phyloP scores from a whole-genome alignment of 2,113 vertebrate species.

The Syngnathus typhle region DNA sequence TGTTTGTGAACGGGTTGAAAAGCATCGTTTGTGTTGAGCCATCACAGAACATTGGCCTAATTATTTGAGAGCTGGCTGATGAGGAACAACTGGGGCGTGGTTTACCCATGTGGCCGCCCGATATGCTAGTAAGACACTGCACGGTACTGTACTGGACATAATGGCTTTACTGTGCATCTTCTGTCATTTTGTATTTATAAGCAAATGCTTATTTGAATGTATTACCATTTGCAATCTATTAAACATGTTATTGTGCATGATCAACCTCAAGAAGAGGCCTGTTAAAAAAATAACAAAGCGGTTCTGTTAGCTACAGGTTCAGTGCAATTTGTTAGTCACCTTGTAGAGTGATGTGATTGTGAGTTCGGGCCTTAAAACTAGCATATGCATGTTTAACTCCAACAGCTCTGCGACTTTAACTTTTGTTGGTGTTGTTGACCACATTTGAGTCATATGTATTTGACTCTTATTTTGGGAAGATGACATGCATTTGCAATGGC shows the following conservation, averaged over 20 bases:
- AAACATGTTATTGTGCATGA: no score
- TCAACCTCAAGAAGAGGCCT: no score
- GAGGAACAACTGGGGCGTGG: constrained; percentile 3
- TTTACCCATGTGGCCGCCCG: neutral
- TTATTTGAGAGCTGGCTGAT: neutral
- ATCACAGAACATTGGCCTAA: neutral
- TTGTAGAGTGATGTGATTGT: neutral
- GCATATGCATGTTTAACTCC: neutral
- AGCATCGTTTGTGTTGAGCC: neutral
- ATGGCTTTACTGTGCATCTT: neutral
- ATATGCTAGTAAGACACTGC: neutral
- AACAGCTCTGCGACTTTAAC: neutral
- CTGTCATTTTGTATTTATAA: neutral
- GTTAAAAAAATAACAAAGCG: no score
- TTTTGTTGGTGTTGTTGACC: neutral
- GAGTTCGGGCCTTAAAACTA: neutral
- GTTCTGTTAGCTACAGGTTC: no score
- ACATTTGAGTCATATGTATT: neutral
- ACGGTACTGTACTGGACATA: neutral
- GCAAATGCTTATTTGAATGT: neutral
- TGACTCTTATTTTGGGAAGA: neutral
- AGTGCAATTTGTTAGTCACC: neutral
- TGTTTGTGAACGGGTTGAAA: neutral
- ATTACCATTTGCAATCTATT: no score
- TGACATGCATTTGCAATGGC: neutral